phyloP scores from a whole-genome alignment of 2,797 vertebrate species.

The Tapirus indicus region DNA sequence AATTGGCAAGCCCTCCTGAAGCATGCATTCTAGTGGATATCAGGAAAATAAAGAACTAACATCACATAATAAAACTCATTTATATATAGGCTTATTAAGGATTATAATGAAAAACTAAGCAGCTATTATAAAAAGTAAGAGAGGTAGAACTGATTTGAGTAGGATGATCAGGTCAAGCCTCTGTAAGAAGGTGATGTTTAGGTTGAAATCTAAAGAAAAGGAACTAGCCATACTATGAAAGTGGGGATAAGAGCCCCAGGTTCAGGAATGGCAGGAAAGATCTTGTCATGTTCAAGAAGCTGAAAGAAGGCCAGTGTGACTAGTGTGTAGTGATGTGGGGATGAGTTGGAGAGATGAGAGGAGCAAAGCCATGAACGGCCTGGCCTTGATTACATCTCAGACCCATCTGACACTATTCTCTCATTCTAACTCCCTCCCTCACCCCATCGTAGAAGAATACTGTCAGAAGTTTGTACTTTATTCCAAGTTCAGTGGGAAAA shows the following conservation, averaged over 20 bases:
- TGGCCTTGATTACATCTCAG: neutral
- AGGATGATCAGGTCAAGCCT: neutral
- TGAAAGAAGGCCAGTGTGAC: neutral
- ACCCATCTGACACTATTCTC: neutral
- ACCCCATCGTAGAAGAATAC: neutral
- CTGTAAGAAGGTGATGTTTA: neutral
- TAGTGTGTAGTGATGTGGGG: neutral
- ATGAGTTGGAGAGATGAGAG: neutral
- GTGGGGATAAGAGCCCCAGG: no score
- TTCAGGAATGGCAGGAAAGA: neutral
- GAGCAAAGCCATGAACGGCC: neutral
- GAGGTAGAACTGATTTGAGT: neutral
- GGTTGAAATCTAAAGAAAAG: neutral
- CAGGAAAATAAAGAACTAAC: neutral
- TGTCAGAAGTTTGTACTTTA: neutral
- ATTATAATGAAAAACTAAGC: neutral
- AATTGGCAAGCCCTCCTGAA: neutral
- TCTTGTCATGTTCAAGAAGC: neutral
- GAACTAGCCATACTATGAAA: neutral
- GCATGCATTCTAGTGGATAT: neutral
- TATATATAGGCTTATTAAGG: neutral
- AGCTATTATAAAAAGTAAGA: neutral
- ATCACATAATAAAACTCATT: neutral
- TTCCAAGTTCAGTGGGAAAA: neutral
- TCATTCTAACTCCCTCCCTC: neutral